Percentiles rank a stretch among this genome's conserved stretches.
Conservation (phyloP, 2,888 invertebrate species). For the Dinocampus coccinellae region DNA sequence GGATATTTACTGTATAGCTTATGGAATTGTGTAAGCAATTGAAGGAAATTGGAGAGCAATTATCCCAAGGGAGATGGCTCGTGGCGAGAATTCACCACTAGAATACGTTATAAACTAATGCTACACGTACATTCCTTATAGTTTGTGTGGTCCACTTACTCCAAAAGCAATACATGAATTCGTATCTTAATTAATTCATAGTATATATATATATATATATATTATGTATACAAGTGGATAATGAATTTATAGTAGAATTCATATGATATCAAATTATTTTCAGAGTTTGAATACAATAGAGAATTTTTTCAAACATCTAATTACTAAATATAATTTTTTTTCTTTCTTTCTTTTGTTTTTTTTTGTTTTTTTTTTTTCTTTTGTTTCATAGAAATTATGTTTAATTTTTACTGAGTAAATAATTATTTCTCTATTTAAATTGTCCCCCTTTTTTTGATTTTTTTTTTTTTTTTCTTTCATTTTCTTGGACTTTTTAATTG, state of each 20-base stretch:
- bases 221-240: neutral
- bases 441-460: no score
- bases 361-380: no score
- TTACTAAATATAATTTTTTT: no score
- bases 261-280: no score
- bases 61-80: constrained; percentile 17
- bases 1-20: neutral
- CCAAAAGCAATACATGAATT: neutral
- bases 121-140: constrained; percentile 17
- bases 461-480: no score
- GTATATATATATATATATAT: neutral
- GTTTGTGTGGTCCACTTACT: constrained; percentile 9
- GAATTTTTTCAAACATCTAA: no score
- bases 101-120: constrained; percentile 23
- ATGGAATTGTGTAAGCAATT: constrained; percentile 5
- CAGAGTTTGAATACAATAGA: no score
- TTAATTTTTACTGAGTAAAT: neutral
- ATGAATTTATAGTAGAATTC: no score
- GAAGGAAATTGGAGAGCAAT: constrained; percentile 27
- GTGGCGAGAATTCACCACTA: constrained; percentile 15
- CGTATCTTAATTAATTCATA: constrained; percentile 13
- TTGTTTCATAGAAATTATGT: no score
- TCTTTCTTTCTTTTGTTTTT: no score
- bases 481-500: constrained; percentile 3
- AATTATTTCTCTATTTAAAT: neutral